Conservation (phyloP, 2,113 vertebrate genomes). For the Pitta sordida region DNA sequence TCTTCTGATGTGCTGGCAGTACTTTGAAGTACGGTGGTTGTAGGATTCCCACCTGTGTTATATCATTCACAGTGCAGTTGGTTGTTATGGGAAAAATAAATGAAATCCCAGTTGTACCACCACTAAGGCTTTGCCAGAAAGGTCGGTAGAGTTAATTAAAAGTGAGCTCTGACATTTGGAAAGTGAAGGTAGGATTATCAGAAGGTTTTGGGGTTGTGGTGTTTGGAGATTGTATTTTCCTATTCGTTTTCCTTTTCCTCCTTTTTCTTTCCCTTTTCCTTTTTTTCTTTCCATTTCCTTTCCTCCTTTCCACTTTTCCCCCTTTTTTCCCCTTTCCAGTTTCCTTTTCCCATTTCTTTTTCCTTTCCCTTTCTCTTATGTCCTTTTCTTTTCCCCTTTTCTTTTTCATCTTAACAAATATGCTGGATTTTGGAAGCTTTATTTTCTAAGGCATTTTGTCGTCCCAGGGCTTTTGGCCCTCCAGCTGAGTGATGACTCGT, state of each 20-base stretch:
- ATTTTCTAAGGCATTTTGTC: neutral
- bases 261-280: too few relatives aligned
- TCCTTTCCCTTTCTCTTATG: too few relatives aligned
- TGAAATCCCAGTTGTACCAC: neutral
- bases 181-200: neutral
- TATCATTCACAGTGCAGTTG: neutral
- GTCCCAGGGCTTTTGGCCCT: neutral
- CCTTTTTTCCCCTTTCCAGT: neutral
- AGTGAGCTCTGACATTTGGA: neutral
- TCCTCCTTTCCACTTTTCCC: too few relatives aligned
- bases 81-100: neutral
- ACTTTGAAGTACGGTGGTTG: neutral
- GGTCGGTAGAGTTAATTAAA: neutral
- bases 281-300: neutral
- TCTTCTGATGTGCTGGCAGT: neutral
- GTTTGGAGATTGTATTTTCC: neutral
- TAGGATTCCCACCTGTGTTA: neutral
- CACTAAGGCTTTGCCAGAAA: neutral
- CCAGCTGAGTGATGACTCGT: neutral
- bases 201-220: neutral
- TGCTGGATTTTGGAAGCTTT: neutral
- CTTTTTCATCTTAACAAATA: neutral
- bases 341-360: too few relatives aligned
- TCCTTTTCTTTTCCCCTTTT: neutral
- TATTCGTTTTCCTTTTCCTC: neutral